Evolutionary conservation across 2,797 vertebrate species (phyloP), one percentile per base, ranked within the genome.

Genomic region (Gambusia yucatana): DNA sequence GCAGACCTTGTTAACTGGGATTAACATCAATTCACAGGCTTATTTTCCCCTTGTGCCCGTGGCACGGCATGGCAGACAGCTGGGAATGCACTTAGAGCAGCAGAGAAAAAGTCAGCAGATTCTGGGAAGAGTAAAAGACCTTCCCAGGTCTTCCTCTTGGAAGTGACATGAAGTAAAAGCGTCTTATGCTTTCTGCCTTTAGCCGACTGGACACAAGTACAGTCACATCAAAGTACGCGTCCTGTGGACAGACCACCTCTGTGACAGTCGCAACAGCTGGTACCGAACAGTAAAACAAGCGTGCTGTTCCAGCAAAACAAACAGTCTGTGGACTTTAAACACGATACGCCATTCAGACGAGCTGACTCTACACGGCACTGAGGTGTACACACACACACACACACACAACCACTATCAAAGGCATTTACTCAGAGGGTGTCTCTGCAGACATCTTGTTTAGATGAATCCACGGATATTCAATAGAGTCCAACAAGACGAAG

Each of bases 211-310:
- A 70, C 47, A 79, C 72, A 77, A 61, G 80, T 59, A 67, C 22
- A 83, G 47, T 28, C 30, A 74, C 82, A 79, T 80, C 82, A 88
- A 90, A 91, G 86, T 48, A 47, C 79, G 46, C 57, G 74, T 86
- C 86, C 85, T 78, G 87, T 65, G 72, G 87, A 78, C 81, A 83
- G 90, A 90, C 88, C 91, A 93, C 89, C 89, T 85, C 79, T 74
- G 85, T 81, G 89, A 91, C 80, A 73, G 88, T 77, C 81, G 70
- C 74, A 75, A 75, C 92, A 93, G 91, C 91, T 93, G 92, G 65
- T 84, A 81, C 80, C 81, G 81, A 78, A 85, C 79, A 46, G 69
- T 80, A 76, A 77, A 81, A 83, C 65, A 50, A 78, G 25, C 75
- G 30, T 59, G 76, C 76, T 52, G 47, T 76, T 74, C 67, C 71